Evolutionary conservation across 2,888 invertebrate species (phyloP).

Genomic region (Drosophila mimetica): DNA sequence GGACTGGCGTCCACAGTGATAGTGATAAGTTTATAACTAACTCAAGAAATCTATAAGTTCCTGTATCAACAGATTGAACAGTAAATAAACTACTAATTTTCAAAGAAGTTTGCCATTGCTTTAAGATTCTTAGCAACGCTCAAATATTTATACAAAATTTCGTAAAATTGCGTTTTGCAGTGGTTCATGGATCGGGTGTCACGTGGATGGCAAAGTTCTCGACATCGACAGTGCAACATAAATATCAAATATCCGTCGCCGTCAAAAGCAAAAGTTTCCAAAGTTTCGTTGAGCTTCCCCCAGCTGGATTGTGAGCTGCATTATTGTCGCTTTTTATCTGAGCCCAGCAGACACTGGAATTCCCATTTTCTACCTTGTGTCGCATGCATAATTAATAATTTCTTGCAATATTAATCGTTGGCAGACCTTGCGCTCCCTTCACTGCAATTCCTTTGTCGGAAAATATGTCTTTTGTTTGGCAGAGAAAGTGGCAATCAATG

Average conservation of each 20-base stretch:
- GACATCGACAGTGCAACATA: constrained; percentile 37
- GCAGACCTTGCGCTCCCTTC: constrained; percentile 6
- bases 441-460: constrained; percentile 50
- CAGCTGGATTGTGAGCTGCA: constrained; percentile 2
- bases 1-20: too few species aligned
- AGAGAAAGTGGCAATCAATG: constrained; percentile 36
- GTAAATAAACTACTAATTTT: not conserved
- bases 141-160: not conserved
- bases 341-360: constrained; percentile 24
- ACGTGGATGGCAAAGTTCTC: constrained; percentile 39
- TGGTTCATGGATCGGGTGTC: not conserved
- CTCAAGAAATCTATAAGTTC: too few species aligned
- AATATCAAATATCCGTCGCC: constrained; percentile 32
- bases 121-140: not conserved
- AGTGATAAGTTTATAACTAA: too few species aligned
- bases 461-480: constrained; percentile 50
- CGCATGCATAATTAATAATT: constrained; percentile 60
- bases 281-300: constrained; percentile 31
- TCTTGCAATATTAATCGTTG: constrained; percentile 28
- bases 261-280: constrained; percentile 31
- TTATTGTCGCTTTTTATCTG: constrained; percentile 44
- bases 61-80: too few species aligned
- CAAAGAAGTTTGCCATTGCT: not conserved
- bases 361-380: constrained; percentile 9
- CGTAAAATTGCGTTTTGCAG: not conserved